Base-by-base conservation (phyloP, 2,797 vertebrate genomes). In the Aphelocoma californica region DNA sequence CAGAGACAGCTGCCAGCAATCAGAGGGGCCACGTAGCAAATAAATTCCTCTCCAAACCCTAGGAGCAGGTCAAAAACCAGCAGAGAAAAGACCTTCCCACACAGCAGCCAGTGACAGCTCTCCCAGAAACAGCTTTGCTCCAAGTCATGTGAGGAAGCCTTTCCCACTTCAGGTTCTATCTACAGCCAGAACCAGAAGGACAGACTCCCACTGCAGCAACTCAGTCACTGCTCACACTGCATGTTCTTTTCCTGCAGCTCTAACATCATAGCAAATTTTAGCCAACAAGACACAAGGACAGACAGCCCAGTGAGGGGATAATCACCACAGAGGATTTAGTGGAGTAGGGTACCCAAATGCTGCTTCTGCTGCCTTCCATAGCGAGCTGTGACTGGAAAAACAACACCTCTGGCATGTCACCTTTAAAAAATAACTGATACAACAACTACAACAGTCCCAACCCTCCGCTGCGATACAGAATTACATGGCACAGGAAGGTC, bases 11-110 rank as follows among this genome's bases (percentile, higher is more conserved):
- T 83, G 86, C 44, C 92, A 86, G 72, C 0, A 0, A 93, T 74
- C 78, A 89, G 74, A 88, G 47, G 10, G 69, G 65, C 74, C 83
- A 95, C 1, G 0, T 14, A 93, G 86, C 88, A 94, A 92, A 82
- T 42, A 77, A 86, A 90, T 71, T 91, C 71, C 75, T 83, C 57
- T 91, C 61, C 40, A 80, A 94, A 87, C 61, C 44, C 69, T 23
- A 45, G 50, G 44, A 58, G 61, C 54, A 89, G 86, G 86, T 95
- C 81, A 95, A 93, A 92, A 95, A 71, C 17, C 89, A 92, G 48
- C 83, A 92, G 89, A 95, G 32, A 25, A 88, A 92, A 93, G 92
- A 90, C 72, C 69, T 94, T 95, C 72, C 90, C 86, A 87, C 57
- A 72, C 29, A 72, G 58, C 4, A 2, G 67, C 19, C 2, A 3